A percentile compares a stretch with the other conserved stretches of the same genome.
Evolutionary conservation across 2,797 vertebrate genomes (phyloP).

Genomic region (Muscicapa striata): DNA sequence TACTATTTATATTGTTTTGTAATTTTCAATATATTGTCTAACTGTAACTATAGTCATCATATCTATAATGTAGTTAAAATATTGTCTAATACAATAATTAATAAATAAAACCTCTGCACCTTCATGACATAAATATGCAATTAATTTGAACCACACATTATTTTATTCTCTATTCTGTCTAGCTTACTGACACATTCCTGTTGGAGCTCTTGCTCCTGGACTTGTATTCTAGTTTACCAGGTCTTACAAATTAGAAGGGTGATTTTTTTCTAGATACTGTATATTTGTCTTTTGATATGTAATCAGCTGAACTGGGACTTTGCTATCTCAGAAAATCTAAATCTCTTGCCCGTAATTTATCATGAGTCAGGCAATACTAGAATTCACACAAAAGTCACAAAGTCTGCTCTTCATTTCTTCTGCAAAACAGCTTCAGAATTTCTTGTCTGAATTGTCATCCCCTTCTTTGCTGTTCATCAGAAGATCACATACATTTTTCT

Average conservation of each 20-base stretch:
- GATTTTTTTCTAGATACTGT: background rate
- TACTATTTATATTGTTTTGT: background rate
- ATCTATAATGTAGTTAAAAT: background rate
- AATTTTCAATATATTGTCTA: background rate
- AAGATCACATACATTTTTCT: background rate
- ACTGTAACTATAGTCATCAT: background rate
- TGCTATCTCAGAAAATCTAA: background rate
- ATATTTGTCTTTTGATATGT: background rate
- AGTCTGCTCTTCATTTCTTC: background rate
- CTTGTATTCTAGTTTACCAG: background rate
- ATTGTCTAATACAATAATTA: background rate
- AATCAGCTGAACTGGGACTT: background rate
- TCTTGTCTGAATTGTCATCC: background rate
- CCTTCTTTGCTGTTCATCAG: background rate
- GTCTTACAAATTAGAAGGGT: background rate
- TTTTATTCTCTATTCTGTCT: background rate
- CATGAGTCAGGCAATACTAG: background rate
- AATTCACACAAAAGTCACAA: background rate
- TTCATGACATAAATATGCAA: background rate
- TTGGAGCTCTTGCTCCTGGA: background rate
- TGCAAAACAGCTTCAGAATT: background rate
- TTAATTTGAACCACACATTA: fast-evolving
- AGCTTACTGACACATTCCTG: background rate
- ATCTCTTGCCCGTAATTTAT: background rate
- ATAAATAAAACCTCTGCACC: background rate